Evolutionary conservation across 2,888 invertebrate species (phyloP).

Genomic region (Napeogenes sylphis): DNA sequence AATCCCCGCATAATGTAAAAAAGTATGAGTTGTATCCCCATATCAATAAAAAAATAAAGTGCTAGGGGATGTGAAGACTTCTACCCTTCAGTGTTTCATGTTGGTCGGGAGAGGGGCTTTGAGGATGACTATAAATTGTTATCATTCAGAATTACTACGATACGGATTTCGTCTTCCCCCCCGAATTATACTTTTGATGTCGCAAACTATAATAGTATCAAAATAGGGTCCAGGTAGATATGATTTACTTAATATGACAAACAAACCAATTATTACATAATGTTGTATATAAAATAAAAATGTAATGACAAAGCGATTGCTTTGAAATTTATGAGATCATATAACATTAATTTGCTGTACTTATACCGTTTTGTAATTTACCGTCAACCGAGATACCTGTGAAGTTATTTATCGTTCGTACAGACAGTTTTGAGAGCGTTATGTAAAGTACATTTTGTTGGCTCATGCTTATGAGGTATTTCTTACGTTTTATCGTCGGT

Average conservation of each 20-base stretch:
- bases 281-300: too few species aligned
- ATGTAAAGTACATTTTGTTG: constrained; percentile 23
- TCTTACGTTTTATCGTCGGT: constrained; percentile 3
- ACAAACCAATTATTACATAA: neutral
- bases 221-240: neutral
- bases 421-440: constrained; percentile 20
- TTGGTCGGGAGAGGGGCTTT: constrained; percentile 14
- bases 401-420: constrained; percentile 24
- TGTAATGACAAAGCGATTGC: too few species aligned
- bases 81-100: constrained; percentile 6
- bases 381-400: constrained; percentile 11
- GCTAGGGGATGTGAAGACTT: constrained; percentile 1
- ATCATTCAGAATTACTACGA: constrained; percentile 3
- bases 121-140: constrained; percentile 14
- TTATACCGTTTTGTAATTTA: constrained; percentile 16
- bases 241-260: neutral
- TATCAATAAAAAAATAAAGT: constrained; percentile 6
- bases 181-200: neutral
- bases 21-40: neutral
- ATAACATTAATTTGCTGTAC: neutral
- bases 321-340: neutral
- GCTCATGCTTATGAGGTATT: constrained; percentile 24
- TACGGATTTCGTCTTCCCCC: neutral
- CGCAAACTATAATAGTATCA: neutral
- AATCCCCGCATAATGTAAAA: neutral